Base-by-base conservation (phyloP, 2,797 vertebrate genomes). In the Sebastiscus albofasciatus region DNA sequence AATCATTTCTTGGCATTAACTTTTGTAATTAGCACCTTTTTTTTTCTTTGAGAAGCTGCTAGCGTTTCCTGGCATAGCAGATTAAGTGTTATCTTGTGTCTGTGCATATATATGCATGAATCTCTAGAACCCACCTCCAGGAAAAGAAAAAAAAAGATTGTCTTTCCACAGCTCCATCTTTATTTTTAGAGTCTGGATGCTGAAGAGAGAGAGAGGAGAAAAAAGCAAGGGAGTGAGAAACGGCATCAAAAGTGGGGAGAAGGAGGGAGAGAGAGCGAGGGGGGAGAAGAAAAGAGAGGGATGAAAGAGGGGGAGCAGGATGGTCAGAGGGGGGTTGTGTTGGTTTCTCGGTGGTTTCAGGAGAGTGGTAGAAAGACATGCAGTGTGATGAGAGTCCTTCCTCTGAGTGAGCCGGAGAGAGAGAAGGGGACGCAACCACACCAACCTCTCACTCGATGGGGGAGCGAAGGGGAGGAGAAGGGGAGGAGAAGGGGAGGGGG, bases 111-210 rank as follows among this genome's bases (percentile, higher is more conserved):
- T 84, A 81, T 90, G 83, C 80, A 81, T 77, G 70, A 68, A 77
- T 84, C 80, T 84, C 81, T 81, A 67, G 77, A 91, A 84, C 70
- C 87, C 91, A 91, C 88, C 88, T 92, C 86, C 85, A 86, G 87
- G 72, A 92, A 87, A 87, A 69, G 12, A 78, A 67, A 68, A 72
- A 79, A 64, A 80, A 81, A 70, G 62, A 82, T 67, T 80, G 71
- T 82, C 73, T 87, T 85, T 85, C 87, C 79, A 83, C 81, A 83
- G 85, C 87, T 92, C 82, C 80, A 67, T 90, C 85, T 89, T 92
- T 94, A 93, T 93, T 94, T 94, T 93, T 94, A 94, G 92, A 91
- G 90, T 77, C 87, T 93, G 87, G 90, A 90, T 90, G 86, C 86
- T 92, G 92, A 93, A 93, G 87, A 93, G 90, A 85, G 90, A 85